Percentiles rank a stretch among this genome's conserved stretches.
Evolutionary conservation across 2,888 invertebrate species (phyloP).

Genomic region (Athetis lepigone): DNA sequence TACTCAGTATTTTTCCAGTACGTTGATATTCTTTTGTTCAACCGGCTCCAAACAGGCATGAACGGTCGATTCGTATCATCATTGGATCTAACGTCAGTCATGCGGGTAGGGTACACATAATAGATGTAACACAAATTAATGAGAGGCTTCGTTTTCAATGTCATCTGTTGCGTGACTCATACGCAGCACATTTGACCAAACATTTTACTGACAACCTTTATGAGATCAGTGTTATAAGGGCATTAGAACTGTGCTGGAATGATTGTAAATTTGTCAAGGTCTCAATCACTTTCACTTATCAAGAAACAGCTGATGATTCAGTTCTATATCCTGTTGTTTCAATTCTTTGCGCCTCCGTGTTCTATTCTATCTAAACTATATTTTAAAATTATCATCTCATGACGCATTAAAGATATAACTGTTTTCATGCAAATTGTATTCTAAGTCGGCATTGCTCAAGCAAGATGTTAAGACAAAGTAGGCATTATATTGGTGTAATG

Average conservation of each 20-base stretch:
- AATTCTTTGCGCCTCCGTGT: neutral
- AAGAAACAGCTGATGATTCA: slow-evolving; percentile 9
- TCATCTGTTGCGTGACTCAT: slow-evolving; percentile 56
- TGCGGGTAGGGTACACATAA: slow-evolving; percentile 51
- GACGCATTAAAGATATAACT: neutral
- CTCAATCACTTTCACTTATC: slow-evolving; percentile 50
- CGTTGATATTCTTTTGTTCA: slow-evolving; percentile 10
- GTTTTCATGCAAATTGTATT: neutral
- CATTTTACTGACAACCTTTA: slow-evolving; percentile 10
- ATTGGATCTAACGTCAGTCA: slow-evolving; percentile 30
- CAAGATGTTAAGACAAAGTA: slow-evolving; percentile 1
- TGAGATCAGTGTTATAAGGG: neutral
- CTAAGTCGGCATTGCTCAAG: slow-evolving; percentile 1
- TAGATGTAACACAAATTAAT: slow-evolving; percentile 47
- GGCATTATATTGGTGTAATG: slow-evolving; percentile 19
- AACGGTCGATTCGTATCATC: slow-evolving; percentile 40
- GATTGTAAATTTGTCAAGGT: slow-evolving; percentile 35
- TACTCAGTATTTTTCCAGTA: slow-evolving; percentile 4
- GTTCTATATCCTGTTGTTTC: slow-evolving; percentile 1
- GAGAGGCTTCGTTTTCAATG: slow-evolving; percentile 61
- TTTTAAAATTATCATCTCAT: neutral
- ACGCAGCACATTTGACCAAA: slow-evolving; percentile 2
- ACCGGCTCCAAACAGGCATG: slow-evolving; percentile 13
- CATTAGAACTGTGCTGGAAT: neutral
- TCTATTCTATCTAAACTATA: neutral